phyloP scores from a whole-genome alignment of 2,888 invertebrate genomes.

The Andrena trimmerana region DNA sequence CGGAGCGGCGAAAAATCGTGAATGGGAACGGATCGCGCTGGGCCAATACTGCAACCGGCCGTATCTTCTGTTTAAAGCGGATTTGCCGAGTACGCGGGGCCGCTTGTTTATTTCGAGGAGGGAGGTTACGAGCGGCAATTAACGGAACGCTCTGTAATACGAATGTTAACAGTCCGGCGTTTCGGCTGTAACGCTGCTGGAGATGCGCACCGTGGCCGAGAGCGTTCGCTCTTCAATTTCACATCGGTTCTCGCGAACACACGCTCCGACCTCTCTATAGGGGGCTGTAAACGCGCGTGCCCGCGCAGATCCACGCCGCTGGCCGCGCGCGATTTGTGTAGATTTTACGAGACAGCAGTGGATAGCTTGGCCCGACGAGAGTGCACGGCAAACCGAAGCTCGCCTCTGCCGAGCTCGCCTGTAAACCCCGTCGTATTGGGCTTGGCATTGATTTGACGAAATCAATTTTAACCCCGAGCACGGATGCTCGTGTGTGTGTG shows the following conservation, averaged over 20 bases:
- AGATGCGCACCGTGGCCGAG: slow-evolving; percentile 21
- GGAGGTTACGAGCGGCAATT: slow-evolving; percentile 50
- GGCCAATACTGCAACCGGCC: slow-evolving; percentile 1
- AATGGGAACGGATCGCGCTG: background rate
- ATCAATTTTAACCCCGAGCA: slow-evolving; percentile 57
- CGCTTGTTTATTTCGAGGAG: slow-evolving; percentile 51
- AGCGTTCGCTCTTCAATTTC: slow-evolving; percentile 37
- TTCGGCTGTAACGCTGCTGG: slow-evolving; percentile 4
- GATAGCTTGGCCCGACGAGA: slow-evolving; percentile 20
- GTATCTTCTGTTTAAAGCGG: slow-evolving; percentile 18
- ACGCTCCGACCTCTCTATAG: background rate
- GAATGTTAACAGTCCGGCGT: slow-evolving; percentile 54
- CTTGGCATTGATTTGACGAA: slow-evolving; percentile 63
- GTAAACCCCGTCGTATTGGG: slow-evolving; percentile 29
- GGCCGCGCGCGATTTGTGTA: slow-evolving; percentile 34
- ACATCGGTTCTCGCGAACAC: slow-evolving; percentile 26
- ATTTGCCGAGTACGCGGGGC: background rate
- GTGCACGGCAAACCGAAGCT: background rate
- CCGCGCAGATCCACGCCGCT: background rate
- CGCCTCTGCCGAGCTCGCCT: background rate
- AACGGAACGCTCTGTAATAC: slow-evolving; percentile 56
- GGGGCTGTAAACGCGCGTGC: slow-evolving; percentile 10
- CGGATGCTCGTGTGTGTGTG: too few species aligned
- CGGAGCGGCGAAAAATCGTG: background rate
- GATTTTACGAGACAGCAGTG: slow-evolving; percentile 57